Evolutionary conservation across 2,113 vertebrate species (phyloP).

Genomic region (Malurus alboscapulatus): DNA sequence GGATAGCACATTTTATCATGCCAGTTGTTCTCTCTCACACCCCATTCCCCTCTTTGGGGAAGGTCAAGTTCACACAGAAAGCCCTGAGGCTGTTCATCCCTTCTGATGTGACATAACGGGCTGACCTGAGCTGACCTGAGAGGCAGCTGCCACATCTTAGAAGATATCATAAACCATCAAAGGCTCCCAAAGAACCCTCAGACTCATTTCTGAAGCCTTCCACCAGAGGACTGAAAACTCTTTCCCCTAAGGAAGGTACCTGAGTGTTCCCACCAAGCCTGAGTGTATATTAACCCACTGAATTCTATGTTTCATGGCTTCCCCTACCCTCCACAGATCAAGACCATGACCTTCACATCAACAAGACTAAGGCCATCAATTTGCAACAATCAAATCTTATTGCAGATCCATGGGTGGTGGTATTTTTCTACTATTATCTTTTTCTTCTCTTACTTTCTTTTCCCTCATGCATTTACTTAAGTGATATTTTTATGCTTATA

Average conservation of each 20-base stretch:
- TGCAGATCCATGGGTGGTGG: neutral
- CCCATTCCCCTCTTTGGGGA: neutral
- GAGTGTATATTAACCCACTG: neutral
- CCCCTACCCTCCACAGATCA: neutral
- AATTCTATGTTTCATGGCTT: neutral
- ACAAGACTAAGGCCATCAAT: neutral
- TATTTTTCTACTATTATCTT: neutral
- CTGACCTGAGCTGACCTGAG: neutral
- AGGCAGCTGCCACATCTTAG: neutral
- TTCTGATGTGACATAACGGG: neutral
- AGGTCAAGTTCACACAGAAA: neutral
- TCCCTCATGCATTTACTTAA: neutral
- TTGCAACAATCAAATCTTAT: neutral
- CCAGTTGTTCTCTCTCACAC: neutral
- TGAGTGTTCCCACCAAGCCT: fast-evolving
- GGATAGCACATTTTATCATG: neutral
- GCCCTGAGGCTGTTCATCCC: neutral
- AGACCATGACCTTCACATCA: fast-evolving
- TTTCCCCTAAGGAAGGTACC: neutral
- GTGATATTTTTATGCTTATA: neutral
- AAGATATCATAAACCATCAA: neutral
- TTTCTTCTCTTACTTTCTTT: neutral
- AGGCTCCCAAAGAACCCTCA: fast-evolving
- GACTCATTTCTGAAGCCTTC: neutral
- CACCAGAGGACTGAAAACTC: neutral